phyloP scores from a whole-genome alignment of 2,797 vertebrate genomes.

The Micrastur ruficollis region DNA sequence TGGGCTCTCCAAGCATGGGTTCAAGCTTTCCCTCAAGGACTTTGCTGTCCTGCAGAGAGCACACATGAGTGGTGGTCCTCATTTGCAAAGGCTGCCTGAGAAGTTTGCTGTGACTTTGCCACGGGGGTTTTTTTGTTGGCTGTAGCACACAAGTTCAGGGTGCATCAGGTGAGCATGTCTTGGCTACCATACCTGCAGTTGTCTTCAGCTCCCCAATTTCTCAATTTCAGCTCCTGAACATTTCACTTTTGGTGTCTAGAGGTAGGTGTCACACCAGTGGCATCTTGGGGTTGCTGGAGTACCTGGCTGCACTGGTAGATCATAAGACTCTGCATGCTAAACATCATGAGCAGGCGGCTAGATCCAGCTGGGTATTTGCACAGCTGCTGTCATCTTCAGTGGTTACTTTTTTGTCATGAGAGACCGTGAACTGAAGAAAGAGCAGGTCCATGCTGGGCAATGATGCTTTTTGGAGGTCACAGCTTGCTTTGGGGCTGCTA shows the following conservation, averaged over 20 bases:
- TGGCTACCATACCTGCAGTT: background rate
- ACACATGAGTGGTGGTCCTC: fast-evolving
- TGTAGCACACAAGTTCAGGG: background rate
- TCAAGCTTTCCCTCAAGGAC: background rate
- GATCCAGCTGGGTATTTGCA: background rate
- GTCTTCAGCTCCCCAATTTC: background rate
- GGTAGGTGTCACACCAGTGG: background rate
- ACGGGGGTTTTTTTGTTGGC: background rate
- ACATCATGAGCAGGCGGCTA: background rate
- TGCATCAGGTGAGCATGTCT: background rate
- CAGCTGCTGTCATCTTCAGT: background rate
- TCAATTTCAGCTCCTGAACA: background rate
- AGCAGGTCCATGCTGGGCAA: background rate
- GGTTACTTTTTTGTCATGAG: background rate
- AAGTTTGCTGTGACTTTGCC: background rate
- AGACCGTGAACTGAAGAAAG: background rate
- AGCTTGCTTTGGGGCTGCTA: background rate
- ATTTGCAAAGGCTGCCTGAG: background rate
- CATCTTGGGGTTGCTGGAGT: background rate
- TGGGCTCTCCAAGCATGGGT: background rate
- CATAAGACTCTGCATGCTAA: background rate
- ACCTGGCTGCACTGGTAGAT: background rate
- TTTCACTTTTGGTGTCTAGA: background rate
- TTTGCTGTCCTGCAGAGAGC: background rate
- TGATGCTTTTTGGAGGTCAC: background rate